Conservation (phyloP, 1,140 invertebrate species). For the Hydropsyche tenuis region DNA sequence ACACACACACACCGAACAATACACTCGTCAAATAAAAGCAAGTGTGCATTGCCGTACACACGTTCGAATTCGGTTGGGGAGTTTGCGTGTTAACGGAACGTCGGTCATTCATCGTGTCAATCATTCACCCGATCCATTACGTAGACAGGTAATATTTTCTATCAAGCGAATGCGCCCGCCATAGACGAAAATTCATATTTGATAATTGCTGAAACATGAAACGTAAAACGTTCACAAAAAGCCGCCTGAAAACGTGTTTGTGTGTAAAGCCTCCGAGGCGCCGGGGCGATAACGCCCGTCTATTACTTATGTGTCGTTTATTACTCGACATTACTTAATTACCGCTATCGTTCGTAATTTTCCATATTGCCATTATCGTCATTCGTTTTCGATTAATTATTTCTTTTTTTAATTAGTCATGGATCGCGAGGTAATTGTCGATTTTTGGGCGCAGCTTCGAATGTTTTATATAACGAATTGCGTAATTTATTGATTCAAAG, state of each 20-base stretch:
- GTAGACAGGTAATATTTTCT: slow-evolving; percentile 34
- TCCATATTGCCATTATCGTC: no score
- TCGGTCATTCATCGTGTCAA: slow-evolving; percentile 33
- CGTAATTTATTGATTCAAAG: no score
- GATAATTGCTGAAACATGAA: slow-evolving; percentile 25
- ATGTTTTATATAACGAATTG: no score
- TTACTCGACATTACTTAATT: no score
- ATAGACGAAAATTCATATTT: slow-evolving; percentile 29
- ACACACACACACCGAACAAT: neutral
- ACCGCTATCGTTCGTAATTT: no score
- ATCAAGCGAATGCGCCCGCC: slow-evolving; percentile 23
- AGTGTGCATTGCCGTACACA: neutral
- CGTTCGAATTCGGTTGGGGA: neutral
- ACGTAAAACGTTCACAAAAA: slow-evolving; percentile 21
- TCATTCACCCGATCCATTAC: slow-evolving; percentile 29
- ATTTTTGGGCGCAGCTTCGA: no score
- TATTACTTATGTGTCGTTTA: no score
- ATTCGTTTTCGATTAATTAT: no score
- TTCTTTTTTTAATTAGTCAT: no score
- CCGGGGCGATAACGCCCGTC: no score
- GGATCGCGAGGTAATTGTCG: no score
- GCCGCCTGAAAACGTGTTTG: neutral
- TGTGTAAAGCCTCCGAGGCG: no score
- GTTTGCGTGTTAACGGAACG: slow-evolving; percentile 27
- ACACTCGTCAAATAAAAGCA: neutral